Evolutionary conservation across 2,888 invertebrate species (phyloP).

Genomic region (Cataglyphis albicans): DNA sequence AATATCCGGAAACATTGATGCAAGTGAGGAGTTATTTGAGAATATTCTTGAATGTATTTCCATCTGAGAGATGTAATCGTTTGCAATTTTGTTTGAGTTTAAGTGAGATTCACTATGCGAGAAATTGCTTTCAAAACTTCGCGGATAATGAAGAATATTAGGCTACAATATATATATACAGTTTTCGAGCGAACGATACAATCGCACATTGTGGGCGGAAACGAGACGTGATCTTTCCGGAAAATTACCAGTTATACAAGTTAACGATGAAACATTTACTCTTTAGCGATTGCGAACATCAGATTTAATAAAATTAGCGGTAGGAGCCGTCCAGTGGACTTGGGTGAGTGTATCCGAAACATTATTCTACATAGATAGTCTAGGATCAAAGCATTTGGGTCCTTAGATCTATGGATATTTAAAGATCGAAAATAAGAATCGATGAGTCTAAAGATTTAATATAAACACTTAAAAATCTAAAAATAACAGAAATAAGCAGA

Average conservation of each 20-base stretch:
- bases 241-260: constrained; percentile 37
- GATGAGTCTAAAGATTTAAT: constrained; percentile 25
- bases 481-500: not conserved
- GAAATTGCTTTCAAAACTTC: constrained; percentile 46
- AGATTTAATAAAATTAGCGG: constrained; percentile 71
- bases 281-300: constrained; percentile 70
- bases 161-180: constrained; percentile 16
- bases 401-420: constrained; percentile 40
- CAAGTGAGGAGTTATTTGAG: not conserved
- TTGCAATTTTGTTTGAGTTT: constrained; percentile 50
- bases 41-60: constrained; percentile 26
- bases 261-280: constrained; percentile 68
- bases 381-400: constrained; percentile 23
- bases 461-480: constrained; percentile 4
- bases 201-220: constrained; percentile 47
- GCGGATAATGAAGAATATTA: constrained; percentile 56
- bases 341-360: constrained; percentile 56
- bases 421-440: constrained; percentile 10
- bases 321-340: constrained; percentile 82
- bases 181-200: constrained; percentile 33
- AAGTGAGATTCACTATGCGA: constrained; percentile 27
- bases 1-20: not conserved
- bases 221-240: constrained; percentile 16
- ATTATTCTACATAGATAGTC: constrained; percentile 43
- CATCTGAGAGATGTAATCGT: constrained; percentile 15